Evolutionary conservation across 2,797 vertebrate species (phyloP).

Genomic region (Enteromius paludinosus): DNA sequence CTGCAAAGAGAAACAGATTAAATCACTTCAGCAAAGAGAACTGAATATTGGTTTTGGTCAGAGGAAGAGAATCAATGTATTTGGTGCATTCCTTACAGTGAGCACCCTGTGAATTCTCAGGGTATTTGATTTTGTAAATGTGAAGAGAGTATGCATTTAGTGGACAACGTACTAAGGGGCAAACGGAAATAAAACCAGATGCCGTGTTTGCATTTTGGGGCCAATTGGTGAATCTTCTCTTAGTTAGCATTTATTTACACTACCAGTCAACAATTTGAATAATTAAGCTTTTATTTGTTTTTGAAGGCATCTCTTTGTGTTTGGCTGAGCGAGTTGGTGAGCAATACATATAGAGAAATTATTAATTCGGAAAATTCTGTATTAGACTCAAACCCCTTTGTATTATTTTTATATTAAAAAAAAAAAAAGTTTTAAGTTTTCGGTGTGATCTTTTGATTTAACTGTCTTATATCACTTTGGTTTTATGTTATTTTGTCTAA

Average conservation of each 20-base stretch:
- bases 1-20: slow-evolving; percentile 63
- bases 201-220: neutral
- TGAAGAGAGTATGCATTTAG: neutral
- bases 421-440: neutral
- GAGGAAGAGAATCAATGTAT: neutral
- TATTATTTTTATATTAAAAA: neutral
- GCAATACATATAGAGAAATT: neutral
- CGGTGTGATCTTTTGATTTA: neutral
- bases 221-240: neutral
- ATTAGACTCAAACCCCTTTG: neutral
- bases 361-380: neutral
- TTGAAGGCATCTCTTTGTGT: neutral
- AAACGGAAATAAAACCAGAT: too few species aligned
- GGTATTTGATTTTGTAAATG: neutral
- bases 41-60: neutral
- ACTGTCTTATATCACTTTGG: neutral
- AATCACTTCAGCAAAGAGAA: neutral
- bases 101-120: neutral
- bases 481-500: too few species aligned
- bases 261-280: too few species aligned
- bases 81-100: neutral
- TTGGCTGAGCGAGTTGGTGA: neutral
- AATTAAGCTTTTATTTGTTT: neutral
- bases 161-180: neutral
- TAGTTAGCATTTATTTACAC: neutral